Conservation (phyloP, 2,797 vertebrate genomes). For the Enteromius mattozi region DNA sequence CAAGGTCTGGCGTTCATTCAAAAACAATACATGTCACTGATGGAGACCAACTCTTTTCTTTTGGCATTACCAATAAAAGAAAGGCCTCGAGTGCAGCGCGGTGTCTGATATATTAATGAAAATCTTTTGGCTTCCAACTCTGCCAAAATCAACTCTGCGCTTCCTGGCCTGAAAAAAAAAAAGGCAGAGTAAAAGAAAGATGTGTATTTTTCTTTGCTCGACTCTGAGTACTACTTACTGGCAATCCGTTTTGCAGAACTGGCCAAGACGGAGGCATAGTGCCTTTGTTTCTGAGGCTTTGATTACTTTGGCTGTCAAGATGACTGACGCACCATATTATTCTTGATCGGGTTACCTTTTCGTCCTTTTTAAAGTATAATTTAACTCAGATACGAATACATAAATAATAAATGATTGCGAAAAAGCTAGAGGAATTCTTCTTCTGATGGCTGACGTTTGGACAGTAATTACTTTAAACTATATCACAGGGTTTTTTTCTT, state of each 20-base stretch:
- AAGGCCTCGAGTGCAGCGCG: conserved; percentile 73
- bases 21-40: conserved; percentile 81
- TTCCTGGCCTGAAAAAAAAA: conserved; percentile 81
- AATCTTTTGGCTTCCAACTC: conserved; percentile 80
- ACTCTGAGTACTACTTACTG: conserved; percentile 78
- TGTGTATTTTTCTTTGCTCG: conserved; percentile 80
- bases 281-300: conserved; percentile 63
- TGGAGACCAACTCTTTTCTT: conserved; percentile 82
- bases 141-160: conserved; percentile 88
- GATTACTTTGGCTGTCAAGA: conserved; percentile 67
- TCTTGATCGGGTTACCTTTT: conserved; percentile 65
- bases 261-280: conserved; percentile 63
- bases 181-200: conserved; percentile 70
- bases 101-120: conserved; percentile 86
- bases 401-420: conserved; percentile 51
- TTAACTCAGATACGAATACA: conserved; percentile 50
- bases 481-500: not conserved
- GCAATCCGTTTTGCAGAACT: conserved; percentile 74
- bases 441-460: conserved; percentile 5
- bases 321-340: conserved; percentile 61
- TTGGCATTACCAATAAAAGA: conserved; percentile 79
- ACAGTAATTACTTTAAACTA: conserved; percentile 8
- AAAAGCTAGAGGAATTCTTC: conserved; percentile 20
- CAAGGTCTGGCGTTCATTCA: conserved; percentile 66
- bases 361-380: conserved; percentile 28